These are phyloP conservation scores for Dasypogon diadema DNA, from an alignment of 2,888 invertebrate genomes.

Conservation along the genomic window DNA sequence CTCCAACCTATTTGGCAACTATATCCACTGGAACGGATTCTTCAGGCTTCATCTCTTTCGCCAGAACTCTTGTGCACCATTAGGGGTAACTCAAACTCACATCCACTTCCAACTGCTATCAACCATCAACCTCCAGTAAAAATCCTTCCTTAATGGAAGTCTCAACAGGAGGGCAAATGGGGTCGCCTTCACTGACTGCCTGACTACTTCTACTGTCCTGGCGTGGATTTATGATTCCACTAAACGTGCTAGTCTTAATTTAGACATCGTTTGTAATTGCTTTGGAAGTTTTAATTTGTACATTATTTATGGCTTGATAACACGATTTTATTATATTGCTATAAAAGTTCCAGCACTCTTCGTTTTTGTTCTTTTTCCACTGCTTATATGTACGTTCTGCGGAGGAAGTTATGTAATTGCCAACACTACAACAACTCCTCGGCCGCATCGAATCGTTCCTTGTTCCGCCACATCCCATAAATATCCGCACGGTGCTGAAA, in stretches of 20 bases:
- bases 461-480: not conserved
- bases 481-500: slow-evolving; percentile 12
- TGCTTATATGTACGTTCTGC: not conserved
- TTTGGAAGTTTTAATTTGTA: slow-evolving; percentile 56
- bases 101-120: not conserved
- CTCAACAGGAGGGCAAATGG: not conserved
- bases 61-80: slow-evolving; percentile 4
- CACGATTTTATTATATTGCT: slow-evolving; percentile 55
- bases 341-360: slow-evolving; percentile 44
- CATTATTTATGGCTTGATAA: slow-evolving; percentile 56
- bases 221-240: slow-evolving; percentile 46
- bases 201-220: slow-evolving; percentile 1
- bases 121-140: not conserved
- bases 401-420: not conserved
- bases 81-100: not conserved
- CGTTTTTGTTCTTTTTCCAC: not conserved
- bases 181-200: not conserved
- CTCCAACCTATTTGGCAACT: not conserved
- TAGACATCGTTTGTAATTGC: slow-evolving; percentile 56
- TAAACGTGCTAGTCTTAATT: slow-evolving; percentile 53
- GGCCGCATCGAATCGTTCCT: not conserved
- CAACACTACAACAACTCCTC: not conserved
- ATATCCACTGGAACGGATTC: not conserved
- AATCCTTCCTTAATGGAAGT: slow-evolving; percentile 6
- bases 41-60: slow-evolving; percentile 5